These are phyloP conservation scores for Macaca mulatta DNA, from an alignment of 2,113 vertebrate species.

Conservation along the genomic window DNA sequence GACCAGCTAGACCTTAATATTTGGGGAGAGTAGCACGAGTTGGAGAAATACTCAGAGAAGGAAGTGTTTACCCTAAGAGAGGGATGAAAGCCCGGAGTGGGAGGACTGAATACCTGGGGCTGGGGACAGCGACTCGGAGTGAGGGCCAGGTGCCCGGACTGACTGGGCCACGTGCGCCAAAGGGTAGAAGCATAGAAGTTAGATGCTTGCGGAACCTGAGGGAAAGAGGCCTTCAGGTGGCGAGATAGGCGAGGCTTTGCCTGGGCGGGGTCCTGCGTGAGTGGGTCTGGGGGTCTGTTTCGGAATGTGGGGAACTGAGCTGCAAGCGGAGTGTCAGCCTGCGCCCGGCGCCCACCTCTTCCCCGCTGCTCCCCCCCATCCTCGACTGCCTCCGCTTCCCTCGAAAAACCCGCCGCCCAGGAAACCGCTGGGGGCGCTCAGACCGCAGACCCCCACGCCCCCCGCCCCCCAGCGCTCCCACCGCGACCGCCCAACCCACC, in stretches of 20 bases:
- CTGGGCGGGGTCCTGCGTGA: neutral
- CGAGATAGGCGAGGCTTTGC: neutral
- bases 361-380: neutral
- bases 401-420: conserved; percentile 78
- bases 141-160: neutral
- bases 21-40: neutral
- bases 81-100: neutral
- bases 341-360: conserved; percentile 9
- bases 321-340: neutral
- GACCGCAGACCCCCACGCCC: conserved; percentile 68
- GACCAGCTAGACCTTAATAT: neutral
- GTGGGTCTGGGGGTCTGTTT: neutral
- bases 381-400: conserved; percentile 64
- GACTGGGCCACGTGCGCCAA: conserved; percentile 18
- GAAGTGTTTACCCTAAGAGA: neutral
- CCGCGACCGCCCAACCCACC: conserved; percentile 78
- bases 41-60: neutral
- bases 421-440: conserved; percentile 75
- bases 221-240: neutral
- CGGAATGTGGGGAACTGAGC: conserved; percentile 26
- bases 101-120: neutral
- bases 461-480: conserved; percentile 57
- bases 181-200: neutral
- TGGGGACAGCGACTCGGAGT: neutral
- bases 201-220: neutral